Conservation (phyloP, 2,888 invertebrate genomes). For the Chaetoderma sp. region DNA sequence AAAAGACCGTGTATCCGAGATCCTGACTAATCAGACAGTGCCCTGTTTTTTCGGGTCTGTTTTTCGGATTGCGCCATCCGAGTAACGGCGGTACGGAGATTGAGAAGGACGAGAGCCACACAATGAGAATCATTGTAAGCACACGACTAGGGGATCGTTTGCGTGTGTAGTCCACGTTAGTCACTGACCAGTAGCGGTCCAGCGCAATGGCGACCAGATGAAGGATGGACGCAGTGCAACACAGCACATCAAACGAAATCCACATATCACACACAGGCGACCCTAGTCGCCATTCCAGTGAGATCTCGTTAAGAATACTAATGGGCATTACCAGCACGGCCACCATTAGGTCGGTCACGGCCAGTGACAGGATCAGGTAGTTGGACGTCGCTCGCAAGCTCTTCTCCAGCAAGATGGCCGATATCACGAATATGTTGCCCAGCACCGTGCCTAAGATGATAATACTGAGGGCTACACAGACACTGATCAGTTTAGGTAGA, state of each 20-base stretch:
- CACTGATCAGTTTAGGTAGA: constrained; percentile 34
- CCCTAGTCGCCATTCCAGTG: constrained; percentile 83
- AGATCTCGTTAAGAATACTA: constrained; percentile 69
- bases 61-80: constrained; percentile 57
- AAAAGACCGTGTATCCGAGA: constrained; percentile 88
- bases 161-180: constrained; percentile 95
- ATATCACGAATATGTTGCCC: constrained; percentile 98
- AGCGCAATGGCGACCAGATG: constrained; percentile 96
- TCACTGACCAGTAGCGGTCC: constrained; percentile 98
- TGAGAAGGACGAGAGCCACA: constrained; percentile 92
- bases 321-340: constrained; percentile 82
- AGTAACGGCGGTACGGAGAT: constrained; percentile 97
- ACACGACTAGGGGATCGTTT: constrained; percentile 83
- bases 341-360: constrained; percentile 97
- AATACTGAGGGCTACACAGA: constrained; percentile 74
- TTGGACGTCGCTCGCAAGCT: constrained; percentile 95
- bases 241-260: constrained; percentile 95
- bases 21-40: constrained; percentile 95
- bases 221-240: constrained; percentile 96
- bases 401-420: constrained; percentile 92
- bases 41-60: constrained; percentile 53
- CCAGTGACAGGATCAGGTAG: constrained; percentile 95
- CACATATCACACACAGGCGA: constrained; percentile 92
- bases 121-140: constrained; percentile 88
- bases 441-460: constrained; percentile 94